These are phyloP conservation scores for Agapostemon virescens DNA, from an alignment of 2,888 invertebrate genomes.

Conservation along the genomic window DNA sequence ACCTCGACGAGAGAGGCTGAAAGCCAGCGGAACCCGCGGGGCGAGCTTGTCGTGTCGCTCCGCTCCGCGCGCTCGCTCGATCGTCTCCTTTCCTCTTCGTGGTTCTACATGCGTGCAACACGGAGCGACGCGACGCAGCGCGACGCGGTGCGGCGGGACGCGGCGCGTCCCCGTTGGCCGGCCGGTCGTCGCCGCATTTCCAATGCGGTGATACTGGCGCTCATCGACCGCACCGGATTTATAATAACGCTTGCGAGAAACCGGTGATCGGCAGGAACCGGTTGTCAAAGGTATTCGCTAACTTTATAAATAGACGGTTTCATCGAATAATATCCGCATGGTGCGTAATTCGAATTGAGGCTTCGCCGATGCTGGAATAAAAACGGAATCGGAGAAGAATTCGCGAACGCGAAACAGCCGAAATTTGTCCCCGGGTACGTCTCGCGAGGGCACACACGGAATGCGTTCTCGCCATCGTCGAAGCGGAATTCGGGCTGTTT, in stretches of 20 bases:
- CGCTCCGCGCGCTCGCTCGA: conserved; percentile 26
- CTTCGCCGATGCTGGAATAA: neutral
- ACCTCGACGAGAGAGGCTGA: conserved; percentile 33
- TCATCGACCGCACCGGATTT: conserved; percentile 51
- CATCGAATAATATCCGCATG: conserved; percentile 6
- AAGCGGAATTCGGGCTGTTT: conserved; percentile 61
- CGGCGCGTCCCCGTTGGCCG: conserved; percentile 23
- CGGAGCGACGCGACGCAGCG: neutral
- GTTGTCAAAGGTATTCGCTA: conserved; percentile 36
- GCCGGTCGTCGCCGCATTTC: conserved; percentile 29
- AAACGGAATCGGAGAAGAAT: neutral
- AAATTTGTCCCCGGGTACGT: neutral
- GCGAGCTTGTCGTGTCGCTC: conserved; percentile 11
- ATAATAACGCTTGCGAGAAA: conserved; percentile 44
- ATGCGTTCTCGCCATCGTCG: conserved; percentile 19
- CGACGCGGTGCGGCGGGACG: conserved; percentile 5
- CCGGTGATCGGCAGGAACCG: conserved; percentile 46
- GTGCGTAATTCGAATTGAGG: neutral
- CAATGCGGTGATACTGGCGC: conserved; percentile 43
- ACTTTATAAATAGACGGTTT: conserved; percentile 41
- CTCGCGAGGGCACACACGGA: neutral
- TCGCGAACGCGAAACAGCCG: neutral
- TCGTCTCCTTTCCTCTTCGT: conserved; percentile 19
- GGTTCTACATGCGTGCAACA: neutral
- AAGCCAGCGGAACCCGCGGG: conserved; percentile 46